Percentiles rank a stretch among this genome's conserved stretches.
Evolutionary conservation across 2,797 vertebrate species (phyloP).

Genomic region (Microhierax caerulescens): DNA sequence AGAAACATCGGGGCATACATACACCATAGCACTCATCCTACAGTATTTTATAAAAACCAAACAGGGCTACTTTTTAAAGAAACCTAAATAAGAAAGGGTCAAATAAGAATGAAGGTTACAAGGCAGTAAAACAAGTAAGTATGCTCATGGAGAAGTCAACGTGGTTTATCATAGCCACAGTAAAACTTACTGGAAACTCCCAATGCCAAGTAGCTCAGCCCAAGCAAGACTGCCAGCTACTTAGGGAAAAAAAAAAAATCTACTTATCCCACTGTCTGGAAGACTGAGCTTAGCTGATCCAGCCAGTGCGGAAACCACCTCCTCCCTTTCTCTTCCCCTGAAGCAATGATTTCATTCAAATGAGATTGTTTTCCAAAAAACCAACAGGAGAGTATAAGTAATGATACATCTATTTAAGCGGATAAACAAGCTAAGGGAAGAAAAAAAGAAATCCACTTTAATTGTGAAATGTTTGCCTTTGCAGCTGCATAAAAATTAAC

Average conservation of each 20-base stretch:
- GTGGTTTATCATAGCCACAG: not conserved
- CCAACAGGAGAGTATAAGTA: not conserved
- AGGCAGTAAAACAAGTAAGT: not conserved
- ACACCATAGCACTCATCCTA: not conserved
- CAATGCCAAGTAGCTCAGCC: not conserved
- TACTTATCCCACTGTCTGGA: not conserved
- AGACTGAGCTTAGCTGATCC: not conserved
- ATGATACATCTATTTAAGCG: not conserved
- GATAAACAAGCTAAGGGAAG: not conserved
- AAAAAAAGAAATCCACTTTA: not conserved
- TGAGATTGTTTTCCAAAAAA: not conserved
- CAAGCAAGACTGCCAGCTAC: not conserved
- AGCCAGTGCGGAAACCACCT: not conserved
- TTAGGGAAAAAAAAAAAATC: not conserved
- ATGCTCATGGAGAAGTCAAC: not conserved
- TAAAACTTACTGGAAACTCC: not conserved
- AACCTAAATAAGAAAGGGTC: not conserved
- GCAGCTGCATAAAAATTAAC: not conserved
- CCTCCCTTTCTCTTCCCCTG: not conserved
- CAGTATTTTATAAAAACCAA: not conserved
- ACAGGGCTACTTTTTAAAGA: not conserved
- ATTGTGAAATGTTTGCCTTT: not conserved
- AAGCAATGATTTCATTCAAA: conserved; percentile 6
- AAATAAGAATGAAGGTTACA: not conserved
- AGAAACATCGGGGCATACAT: not conserved